Percentiles rank a stretch among this genome's conserved stretches.
Conservation (phyloP, 92 coral and sea anemone genomes). For the Anthopleura xanthogrammica region DNA sequence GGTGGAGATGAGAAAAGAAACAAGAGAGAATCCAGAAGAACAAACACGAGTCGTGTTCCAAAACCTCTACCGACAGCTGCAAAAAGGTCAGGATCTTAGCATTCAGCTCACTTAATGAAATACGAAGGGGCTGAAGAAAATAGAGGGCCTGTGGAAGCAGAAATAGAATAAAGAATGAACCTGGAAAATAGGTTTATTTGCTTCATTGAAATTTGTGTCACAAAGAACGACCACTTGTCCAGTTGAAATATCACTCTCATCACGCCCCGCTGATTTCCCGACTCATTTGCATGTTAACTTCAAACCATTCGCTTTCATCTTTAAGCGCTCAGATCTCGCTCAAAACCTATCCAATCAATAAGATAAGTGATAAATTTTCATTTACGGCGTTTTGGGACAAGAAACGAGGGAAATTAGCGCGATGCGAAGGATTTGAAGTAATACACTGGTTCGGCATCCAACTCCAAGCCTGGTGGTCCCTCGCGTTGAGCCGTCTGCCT, state of each 20-base stretch:
- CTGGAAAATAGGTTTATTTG: constrained; percentile 24
- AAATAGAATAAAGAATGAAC: neutral
- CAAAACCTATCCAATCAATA: constrained; percentile 11
- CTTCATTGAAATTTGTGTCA: constrained; percentile 21
- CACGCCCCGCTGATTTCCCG: constrained; percentile 43
- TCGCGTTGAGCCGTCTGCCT: constrained; percentile 41
- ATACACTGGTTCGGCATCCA: constrained; percentile 28
- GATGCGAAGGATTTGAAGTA: constrained; percentile 34
- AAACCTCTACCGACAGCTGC: constrained; percentile 84
- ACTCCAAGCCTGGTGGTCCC: constrained; percentile 42
- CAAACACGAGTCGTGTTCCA: constrained; percentile 61
- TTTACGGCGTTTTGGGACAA: constrained; percentile 1
- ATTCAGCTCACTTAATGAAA: constrained; percentile 13
- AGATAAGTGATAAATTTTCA: constrained; percentile 9
- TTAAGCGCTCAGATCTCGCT: neutral
- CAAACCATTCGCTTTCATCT: constrained; percentile 39
- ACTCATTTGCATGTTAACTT: constrained; percentile 98
- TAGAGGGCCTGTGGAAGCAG: neutral
- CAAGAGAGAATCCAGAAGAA: constrained; percentile 58
- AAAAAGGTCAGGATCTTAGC: constrained; percentile 66
- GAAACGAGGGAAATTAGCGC: constrained; percentile 11
- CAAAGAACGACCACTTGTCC: constrained; percentile 38
- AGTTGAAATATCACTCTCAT: constrained; percentile 42
- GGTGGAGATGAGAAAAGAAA: constrained; percentile 22
- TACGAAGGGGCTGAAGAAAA: neutral